phyloP scores from a whole-genome alignment of 2,797 vertebrate species.

The Pipistrellus nathusii region DNA sequence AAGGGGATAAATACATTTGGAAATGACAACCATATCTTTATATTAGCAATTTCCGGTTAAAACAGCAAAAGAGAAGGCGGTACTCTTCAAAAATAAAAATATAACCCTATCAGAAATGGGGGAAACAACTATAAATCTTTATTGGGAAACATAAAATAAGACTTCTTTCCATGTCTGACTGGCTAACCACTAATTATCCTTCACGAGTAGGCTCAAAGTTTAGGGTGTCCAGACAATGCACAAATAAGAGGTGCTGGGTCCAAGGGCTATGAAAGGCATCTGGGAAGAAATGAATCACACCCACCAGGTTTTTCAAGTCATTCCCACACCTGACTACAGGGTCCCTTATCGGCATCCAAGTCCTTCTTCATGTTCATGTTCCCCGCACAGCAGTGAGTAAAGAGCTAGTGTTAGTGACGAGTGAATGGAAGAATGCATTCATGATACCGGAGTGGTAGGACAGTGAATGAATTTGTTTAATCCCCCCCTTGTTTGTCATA shows the following conservation, averaged over 20 bases:
- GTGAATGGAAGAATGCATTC: neutral
- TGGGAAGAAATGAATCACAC: neutral
- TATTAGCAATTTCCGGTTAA: neutral
- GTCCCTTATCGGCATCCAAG: neutral
- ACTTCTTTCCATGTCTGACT: neutral
- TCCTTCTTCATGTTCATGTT: neutral
- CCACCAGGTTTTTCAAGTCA: neutral
- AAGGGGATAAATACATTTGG: neutral
- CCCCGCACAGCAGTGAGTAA: neutral
- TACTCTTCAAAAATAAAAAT: neutral
- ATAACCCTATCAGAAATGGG: neutral
- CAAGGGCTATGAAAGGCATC: neutral
- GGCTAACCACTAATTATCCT: neutral
- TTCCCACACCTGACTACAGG: neutral
- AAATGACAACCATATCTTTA: constrained; percentile 4
- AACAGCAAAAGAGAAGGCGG: neutral
- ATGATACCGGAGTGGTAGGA: neutral
- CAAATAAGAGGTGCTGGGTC: neutral
- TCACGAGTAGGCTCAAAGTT: neutral
- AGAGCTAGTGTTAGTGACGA: neutral
- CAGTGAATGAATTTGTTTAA: neutral
- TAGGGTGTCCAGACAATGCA: neutral
- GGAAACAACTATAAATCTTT: neutral
- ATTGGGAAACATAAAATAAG: neutral
- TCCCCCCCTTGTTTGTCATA: neutral